Base-by-base conservation (phyloP, 2,113 vertebrate genomes). In the Elephantulus edwardii region DNA sequence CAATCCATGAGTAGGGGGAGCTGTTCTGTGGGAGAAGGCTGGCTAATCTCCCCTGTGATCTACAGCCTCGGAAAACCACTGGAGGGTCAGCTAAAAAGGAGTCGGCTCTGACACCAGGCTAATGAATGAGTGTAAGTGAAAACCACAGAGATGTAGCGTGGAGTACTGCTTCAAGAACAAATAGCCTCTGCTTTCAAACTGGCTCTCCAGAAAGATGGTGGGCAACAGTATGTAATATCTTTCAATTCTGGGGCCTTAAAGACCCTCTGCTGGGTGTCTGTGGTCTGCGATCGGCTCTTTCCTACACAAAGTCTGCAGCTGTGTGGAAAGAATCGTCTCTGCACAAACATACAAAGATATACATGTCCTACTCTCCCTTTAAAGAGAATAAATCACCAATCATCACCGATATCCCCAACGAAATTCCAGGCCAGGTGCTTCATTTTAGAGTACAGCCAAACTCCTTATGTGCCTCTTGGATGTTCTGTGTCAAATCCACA, bases 141-240 rank as follows among this genome's bases (percentile, higher is more conserved):
- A 22, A 2, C 58, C 28, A 42, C 62, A 86, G 1, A 83, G 71
- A 54, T 19, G 62, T 74, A 74, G 28, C 24, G 89, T 76, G n/a
- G 46, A 48, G 58, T 84, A 80, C 44, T 62, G 82, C 91, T 88
- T 71, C 48, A 81, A 76, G 81, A 89, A 91, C 11, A 85, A 66
- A 75, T 40, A 86, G 42, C 24, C 52, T 76, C 64, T 70, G 86
- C 33, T 50, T 86, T 76, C 40, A 79, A 78, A 54, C 3, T 83
- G 13, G 8, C 12, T 75, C 85, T 88, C 74, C 24, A n/a, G 9
- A 5, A 83, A 87, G 44, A 90, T 5, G 22, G 16, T 26, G 6
- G 58, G 48, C 26, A 68, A 85, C 76, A 3, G 20, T 48, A 48
- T 19, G 86, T 83, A 82, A 92, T 72, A 17, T 6, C 52, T 40